Conservation (phyloP, 2,888 invertebrate species). For the Lasioglossum oenotherae region DNA sequence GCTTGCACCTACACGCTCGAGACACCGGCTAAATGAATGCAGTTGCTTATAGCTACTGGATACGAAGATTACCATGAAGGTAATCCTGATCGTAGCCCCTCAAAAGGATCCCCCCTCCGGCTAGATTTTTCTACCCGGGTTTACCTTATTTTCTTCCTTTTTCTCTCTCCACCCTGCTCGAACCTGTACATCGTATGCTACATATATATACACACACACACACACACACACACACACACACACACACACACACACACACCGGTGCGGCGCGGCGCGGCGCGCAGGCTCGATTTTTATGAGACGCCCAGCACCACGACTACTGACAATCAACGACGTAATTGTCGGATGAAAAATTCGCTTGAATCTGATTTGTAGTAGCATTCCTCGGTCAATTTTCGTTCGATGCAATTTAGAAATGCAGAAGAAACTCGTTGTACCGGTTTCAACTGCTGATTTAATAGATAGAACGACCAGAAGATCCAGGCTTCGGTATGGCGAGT, state of each 20-base stretch:
- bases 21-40: slow-evolving; percentile 59
- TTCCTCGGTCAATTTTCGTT: slow-evolving; percentile 20
- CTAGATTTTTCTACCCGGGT: slow-evolving; percentile 48
- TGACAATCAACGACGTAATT: slow-evolving; percentile 16
- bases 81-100: slow-evolving; percentile 67
- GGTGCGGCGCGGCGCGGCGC: neutral
- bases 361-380: slow-evolving; percentile 6
- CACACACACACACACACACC: neutral
- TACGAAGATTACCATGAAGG: slow-evolving; percentile 71
- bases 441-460: slow-evolving; percentile 18
- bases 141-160: neutral
- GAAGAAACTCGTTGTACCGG: slow-evolving; percentile 14
- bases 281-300: slow-evolving; percentile 23
- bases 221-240: neutral
- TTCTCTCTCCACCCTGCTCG: neutral
- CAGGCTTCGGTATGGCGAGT: neutral
- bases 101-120: slow-evolving; percentile 50
- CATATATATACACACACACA: neutral
- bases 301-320: neutral
- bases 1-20: slow-evolving; percentile 47
- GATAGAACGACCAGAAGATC: neutral
- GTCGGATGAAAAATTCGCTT: slow-evolving; percentile 13
- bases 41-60: slow-evolving; percentile 72
- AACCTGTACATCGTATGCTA: neutral
- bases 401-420: slow-evolving; percentile 17